Evolutionary conservation across 2,797 vertebrate genomes (phyloP).

Genomic region (Odontamblyopus rebecca): DNA sequence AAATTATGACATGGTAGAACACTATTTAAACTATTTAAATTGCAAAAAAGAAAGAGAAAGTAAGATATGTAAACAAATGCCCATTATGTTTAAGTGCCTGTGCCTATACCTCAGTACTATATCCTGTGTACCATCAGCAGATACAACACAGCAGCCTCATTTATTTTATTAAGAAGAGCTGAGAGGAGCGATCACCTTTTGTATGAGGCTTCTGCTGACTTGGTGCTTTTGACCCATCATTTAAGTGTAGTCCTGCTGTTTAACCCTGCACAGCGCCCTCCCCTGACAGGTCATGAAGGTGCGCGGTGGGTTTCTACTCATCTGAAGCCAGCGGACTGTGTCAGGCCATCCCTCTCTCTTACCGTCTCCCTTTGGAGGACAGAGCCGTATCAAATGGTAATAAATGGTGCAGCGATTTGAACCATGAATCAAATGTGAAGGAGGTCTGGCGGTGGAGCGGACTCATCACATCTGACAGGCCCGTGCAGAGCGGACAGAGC

Average conservation of each 20-base stretch:
- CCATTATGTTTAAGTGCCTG: constrained; percentile 9
- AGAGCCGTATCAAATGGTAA: constrained; percentile 67
- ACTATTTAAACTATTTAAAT: too few relatives aligned
- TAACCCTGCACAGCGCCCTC: constrained; percentile 33
- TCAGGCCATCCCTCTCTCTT: constrained; percentile 54
- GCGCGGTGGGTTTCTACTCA: constrained; percentile 56
- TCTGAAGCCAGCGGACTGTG: constrained; percentile 70
- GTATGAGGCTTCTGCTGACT: constrained; percentile 64
- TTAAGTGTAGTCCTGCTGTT: constrained; percentile 41
- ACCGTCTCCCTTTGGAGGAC: constrained; percentile 45
- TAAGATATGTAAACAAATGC: constrained; percentile 21
- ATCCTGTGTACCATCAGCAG: constrained; percentile 57
- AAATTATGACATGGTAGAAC: too few relatives aligned
- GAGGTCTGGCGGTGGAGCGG: constrained; percentile 46
- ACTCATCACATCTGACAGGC: constrained; percentile 62
- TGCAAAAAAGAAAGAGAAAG: too few relatives aligned
- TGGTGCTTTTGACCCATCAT: constrained; percentile 50
- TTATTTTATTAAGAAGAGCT: constrained; percentile 54
- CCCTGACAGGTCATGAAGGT: constrained; percentile 32
- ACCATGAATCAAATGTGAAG: constrained; percentile 69
- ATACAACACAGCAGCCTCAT: constrained; percentile 60
- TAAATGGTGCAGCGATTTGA: constrained; percentile 64
- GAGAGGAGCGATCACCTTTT: constrained; percentile 38
- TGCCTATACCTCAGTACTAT: constrained; percentile 35
- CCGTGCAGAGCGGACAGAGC: constrained; percentile 40